Conservation (phyloP, 37 sponge, comb jelly and placozoan genomes). For the Hexactinellida sp. region DNA sequence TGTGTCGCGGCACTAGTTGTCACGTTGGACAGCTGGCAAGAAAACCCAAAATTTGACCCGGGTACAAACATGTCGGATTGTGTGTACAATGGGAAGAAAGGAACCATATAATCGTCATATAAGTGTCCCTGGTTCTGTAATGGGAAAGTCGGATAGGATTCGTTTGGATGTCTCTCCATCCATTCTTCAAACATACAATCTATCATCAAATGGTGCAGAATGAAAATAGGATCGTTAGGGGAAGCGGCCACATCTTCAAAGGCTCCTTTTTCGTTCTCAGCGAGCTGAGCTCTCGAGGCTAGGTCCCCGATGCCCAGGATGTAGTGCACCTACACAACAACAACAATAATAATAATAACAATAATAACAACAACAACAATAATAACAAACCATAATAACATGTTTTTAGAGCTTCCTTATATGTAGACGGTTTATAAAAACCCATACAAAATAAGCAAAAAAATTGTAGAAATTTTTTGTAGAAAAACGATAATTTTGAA, state of each 20-base stretch:
- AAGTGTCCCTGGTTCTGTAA: conserved; percentile 25
- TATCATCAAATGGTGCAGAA: conserved; percentile 43
- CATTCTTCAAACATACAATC: conserved; percentile 46
- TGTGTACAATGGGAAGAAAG: conserved; percentile 40
- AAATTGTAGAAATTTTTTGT: too few relatives aligned
- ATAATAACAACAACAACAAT: too few relatives aligned
- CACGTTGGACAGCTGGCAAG: conserved; percentile 7
- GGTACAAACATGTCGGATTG: conserved; percentile 33
- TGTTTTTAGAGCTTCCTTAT: too few relatives aligned
- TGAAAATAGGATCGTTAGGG: conserved; percentile 51
- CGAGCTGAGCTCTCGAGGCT: background rate
- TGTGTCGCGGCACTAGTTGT: background rate
- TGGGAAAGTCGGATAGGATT: background rate
- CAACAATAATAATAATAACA: background rate
- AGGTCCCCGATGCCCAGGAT: conserved; percentile 24
- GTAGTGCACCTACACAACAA: conserved; percentile 21
- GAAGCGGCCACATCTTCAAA: conserved; percentile 34
- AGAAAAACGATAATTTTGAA: too few relatives aligned
- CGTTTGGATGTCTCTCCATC: conserved; percentile 21
- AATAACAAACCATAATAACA: too few relatives aligned
- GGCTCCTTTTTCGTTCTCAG: background rate
- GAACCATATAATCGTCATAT: conserved; percentile 23
- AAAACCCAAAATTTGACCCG: conserved; percentile 32
- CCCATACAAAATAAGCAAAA: too few relatives aligned
- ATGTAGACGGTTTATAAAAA: too few relatives aligned